These are phyloP conservation scores for Brenthis daphne DNA, from an alignment of 2,888 invertebrate species.

Conservation along the genomic window DNA sequence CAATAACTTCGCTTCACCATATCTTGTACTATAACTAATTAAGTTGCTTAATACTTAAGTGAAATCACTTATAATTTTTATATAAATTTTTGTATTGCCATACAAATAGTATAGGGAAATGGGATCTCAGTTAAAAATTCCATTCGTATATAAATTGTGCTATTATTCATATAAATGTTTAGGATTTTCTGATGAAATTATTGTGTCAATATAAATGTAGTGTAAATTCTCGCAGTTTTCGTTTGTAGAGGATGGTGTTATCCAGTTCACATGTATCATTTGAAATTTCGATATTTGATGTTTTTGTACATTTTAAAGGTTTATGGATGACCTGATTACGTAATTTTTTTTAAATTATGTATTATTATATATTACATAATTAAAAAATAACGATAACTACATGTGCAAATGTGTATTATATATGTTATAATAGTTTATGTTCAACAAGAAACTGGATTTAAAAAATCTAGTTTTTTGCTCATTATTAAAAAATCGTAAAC, in stretches of 20 bases:
- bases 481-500: neutral
- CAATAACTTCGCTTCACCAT: conserved; percentile 4
- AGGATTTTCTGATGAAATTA: conserved; percentile 1
- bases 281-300: conserved; percentile 6
- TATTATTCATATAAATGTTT: conserved; percentile 5
- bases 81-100: conserved; percentile 8
- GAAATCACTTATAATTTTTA: neutral
- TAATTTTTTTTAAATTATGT: too few species aligned
- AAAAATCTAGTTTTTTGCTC: neutral
- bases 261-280: conserved; percentile 7
- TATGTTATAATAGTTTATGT: neutral
- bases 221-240: neutral
- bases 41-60: conserved; percentile 6
- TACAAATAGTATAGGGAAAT: conserved; percentile 1
- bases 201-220: neutral
- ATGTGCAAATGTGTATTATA: neutral
- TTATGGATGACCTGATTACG: neutral
- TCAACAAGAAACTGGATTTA: too few species aligned
- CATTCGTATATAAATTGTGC: conserved; percentile 2
- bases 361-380: neutral
- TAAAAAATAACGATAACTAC: neutral
- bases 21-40: neutral
- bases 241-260: conserved; percentile 8
- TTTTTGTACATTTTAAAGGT: neutral
- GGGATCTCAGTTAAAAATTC: conserved; percentile 25